Base-by-base conservation (phyloP, 1,140 invertebrate genomes). In the Laodelphax striatellus region DNA sequence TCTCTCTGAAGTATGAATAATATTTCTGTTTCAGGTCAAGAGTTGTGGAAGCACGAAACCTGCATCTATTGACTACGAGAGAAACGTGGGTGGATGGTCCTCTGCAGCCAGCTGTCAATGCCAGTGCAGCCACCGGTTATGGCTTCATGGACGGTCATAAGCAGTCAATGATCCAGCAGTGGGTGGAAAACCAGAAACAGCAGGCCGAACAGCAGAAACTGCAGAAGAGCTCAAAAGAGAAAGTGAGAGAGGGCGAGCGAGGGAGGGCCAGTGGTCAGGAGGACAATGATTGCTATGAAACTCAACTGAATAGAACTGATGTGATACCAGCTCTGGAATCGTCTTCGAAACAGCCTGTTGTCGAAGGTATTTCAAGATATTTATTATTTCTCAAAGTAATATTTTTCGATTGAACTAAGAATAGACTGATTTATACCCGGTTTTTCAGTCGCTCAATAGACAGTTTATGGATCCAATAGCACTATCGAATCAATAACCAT, bases 61-160 rank as follows among this genome's bases (percentile, higher is more conserved):
- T 46, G 24, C 5, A 31, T 0, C 8, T 61, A 24, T 52, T 54
- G 2, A 82, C 89, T 69, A 86, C 88, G 68, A 87, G 88, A 70
- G 93, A 95, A 75, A 94, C 89, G 0, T 97, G 94, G 94, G 88
- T 96, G 50, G 94, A 97, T 73, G 93, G 93, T 0, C 94, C 92
- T 0, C 8, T 38, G 10, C 34, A 38, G 34, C 34, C 34, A 38
- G 11, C 5, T 11, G 34, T 38, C 10, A 61, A 64, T 34, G 55
- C 53, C 13, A 38, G 3, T 5, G 34, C 34, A 38, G 34, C 34
- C 34, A 38, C 34, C 34, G 11, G 34, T 9, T 38, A 38, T 38
- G 90, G 90, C 1, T 93, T 89, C 66, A 92, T 93, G 90, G 90
- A 94, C 68, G 87, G 80, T 66, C 88, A 92, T 64, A 94, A 94